Percentiles rank a stretch among this genome's conserved stretches.
Conservation (phyloP, 2,797 vertebrate genomes). For the Cercopithecus diana region DNA sequence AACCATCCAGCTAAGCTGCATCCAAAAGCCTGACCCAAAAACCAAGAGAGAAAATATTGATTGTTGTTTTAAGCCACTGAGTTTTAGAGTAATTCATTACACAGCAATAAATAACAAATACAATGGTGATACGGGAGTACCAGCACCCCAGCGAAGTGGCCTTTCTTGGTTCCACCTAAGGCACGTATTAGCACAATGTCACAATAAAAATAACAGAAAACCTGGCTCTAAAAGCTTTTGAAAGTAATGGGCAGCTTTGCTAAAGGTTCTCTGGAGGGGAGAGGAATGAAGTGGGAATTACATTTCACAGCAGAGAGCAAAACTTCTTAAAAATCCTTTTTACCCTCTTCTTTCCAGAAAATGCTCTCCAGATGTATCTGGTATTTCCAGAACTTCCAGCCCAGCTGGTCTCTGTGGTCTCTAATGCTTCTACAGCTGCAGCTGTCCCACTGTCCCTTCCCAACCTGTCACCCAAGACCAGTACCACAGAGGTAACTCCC, state of each 20-base stretch:
- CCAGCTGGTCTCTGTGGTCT: not conserved
- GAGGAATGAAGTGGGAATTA: not conserved
- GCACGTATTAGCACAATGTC: not conserved
- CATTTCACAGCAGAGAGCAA: not conserved
- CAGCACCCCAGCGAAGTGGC: not conserved
- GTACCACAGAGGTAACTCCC: not conserved
- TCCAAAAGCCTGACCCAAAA: not conserved
- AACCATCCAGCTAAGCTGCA: not conserved
- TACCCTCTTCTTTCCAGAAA: not conserved
- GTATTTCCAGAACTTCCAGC: not conserved
- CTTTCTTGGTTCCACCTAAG: not conserved
- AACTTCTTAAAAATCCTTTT: not conserved
- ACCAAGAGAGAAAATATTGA: not conserved
- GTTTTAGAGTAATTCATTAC: not conserved
- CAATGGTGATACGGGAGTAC: rapidly evolving
- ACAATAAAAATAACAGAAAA: not conserved
- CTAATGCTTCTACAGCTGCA: rapidly evolving
- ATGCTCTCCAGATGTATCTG: not conserved
- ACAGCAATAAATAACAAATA: not conserved
- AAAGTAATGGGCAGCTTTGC: not conserved
- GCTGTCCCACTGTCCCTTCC: not conserved
- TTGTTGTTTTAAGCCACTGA: not conserved
- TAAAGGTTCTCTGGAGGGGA: not conserved
- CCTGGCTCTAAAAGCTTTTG: not conserved
- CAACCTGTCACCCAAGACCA: not conserved